phyloP scores from a whole-genome alignment of 1,140 invertebrate species.

The Popillia japonica region DNA sequence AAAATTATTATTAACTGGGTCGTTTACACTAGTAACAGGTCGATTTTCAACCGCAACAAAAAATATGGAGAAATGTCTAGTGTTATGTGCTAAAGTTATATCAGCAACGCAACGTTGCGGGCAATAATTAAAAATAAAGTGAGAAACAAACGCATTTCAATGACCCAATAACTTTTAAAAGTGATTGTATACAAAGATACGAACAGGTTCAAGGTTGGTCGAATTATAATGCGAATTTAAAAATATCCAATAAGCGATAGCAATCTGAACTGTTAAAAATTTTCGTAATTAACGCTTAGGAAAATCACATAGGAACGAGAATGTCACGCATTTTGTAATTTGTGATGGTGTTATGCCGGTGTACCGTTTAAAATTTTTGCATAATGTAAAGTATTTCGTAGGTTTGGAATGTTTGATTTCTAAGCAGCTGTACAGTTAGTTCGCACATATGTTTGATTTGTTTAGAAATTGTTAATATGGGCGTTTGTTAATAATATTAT shows the following conservation, averaged over 20 bases:
- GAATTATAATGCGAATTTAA: conserved; percentile 8
- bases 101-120: neutral
- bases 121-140: neutral
- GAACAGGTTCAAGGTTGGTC: neutral
- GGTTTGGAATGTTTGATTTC: neutral
- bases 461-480: too few relatives aligned
- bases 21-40: neutral
- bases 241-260: neutral
- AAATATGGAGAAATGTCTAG: neutral
- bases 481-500: too few relatives aligned
- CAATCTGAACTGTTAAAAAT: neutral
- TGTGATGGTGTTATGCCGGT: neutral
- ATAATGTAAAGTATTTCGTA: neutral
- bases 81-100: too few relatives aligned
- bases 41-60: neutral
- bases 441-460: too few relatives aligned
- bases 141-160: neutral
- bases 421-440: too few relatives aligned
- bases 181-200: neutral
- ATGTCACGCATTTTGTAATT: neutral
- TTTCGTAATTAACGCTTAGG: neutral
- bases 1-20: neutral
- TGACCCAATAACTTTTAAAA: neutral
- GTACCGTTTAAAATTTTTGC: conserved; percentile 4
- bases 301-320: neutral